Conservation (phyloP, 2,888 invertebrate genomes). For the Globia sparganii region DNA sequence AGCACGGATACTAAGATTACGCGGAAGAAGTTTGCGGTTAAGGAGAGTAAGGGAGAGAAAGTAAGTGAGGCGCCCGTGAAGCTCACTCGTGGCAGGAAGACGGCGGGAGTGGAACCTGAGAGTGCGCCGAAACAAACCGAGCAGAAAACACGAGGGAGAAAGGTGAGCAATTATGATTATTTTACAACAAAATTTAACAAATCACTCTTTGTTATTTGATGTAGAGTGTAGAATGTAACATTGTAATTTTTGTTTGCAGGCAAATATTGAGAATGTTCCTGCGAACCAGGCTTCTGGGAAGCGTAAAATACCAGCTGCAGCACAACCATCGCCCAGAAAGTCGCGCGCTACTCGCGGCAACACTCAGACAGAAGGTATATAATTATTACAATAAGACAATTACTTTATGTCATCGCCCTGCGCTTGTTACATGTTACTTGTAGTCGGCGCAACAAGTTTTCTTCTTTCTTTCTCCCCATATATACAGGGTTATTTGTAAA, state of each 20-base stretch:
- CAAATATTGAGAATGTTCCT: slow-evolving; percentile 53
- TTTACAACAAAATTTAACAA: neutral
- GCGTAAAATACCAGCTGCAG: slow-evolving; percentile 70
- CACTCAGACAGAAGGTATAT: slow-evolving; percentile 14
- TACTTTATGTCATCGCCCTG: neutral
- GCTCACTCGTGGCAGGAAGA: slow-evolving; percentile 22
- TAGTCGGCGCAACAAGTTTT: neutral
- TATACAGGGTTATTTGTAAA: too few relatives aligned
- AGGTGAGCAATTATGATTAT: slow-evolving; percentile 52
- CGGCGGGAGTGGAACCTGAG: neutral
- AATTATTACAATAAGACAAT: neutral
- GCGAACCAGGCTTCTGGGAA: slow-evolving; percentile 49
- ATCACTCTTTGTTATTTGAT: neutral
- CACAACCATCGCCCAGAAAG: slow-evolving; percentile 59
- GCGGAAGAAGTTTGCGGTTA: slow-evolving; percentile 41
- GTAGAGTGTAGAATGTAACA: neutral
- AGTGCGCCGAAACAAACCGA: slow-evolving; percentile 18
- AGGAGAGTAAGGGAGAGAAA: slow-evolving; percentile 8
- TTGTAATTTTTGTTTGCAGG: slow-evolving; percentile 52
- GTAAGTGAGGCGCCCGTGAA: slow-evolving; percentile 18
- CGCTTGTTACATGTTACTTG: neutral
- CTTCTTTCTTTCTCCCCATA: neutral
- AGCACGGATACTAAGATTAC: slow-evolving; percentile 23
- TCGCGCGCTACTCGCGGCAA: slow-evolving; percentile 17
- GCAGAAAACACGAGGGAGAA: slow-evolving; percentile 60